A percentile compares a stretch with the other conserved stretches of the same genome.
These are phyloP conservation scores for Elymnias hypermnestra DNA, from an alignment of 1,140 invertebrate species.

Conservation along the genomic window DNA sequence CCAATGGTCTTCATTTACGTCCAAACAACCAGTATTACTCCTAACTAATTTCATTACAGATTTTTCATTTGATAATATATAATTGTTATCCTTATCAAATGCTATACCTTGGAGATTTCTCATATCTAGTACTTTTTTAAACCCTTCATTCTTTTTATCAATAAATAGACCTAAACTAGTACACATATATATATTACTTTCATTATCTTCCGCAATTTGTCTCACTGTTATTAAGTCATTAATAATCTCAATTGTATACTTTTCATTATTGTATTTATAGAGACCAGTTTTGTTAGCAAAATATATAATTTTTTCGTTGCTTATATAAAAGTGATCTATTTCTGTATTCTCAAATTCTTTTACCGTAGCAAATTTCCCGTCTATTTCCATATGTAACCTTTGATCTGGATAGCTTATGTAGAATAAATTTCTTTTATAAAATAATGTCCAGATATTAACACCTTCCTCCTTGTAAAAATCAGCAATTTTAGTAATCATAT, in stretches of 20 bases:
- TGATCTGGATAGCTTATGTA: constrained; percentile 57
- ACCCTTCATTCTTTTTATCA: constrained; percentile 18
- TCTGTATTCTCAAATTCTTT: constrained; percentile 48
- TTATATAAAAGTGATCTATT: constrained; percentile 44
- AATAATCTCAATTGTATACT: constrained; percentile 18
- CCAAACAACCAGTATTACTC: constrained; percentile 31
- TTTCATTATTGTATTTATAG: constrained; percentile 37
- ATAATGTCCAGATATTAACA: constrained; percentile 49
- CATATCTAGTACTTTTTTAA: constrained; percentile 34
- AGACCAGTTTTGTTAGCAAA: constrained; percentile 48
- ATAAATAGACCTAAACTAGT: constrained; percentile 40
- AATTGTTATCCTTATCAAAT: constrained; percentile 49
- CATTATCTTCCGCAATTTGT: constrained; percentile 42
- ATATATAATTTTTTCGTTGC: constrained; percentile 32
- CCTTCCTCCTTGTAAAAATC: constrained; percentile 45
- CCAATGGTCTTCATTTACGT: constrained; percentile 19
- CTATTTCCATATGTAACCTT: constrained; percentile 39
- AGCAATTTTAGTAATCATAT: constrained; percentile 43
- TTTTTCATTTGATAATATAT: constrained; percentile 41
- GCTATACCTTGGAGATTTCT: constrained; percentile 44
- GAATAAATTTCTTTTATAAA: constrained; percentile 40
- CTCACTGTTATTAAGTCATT: constrained; percentile 37
- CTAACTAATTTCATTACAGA: constrained; percentile 33
- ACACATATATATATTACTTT: constrained; percentile 38
- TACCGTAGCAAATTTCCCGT: constrained; percentile 41